Evolutionary conservation across 2,113 vertebrate species (phyloP), one percentile per base, ranked within the genome.

Genomic region (Prochilodus magdalenae): DNA sequence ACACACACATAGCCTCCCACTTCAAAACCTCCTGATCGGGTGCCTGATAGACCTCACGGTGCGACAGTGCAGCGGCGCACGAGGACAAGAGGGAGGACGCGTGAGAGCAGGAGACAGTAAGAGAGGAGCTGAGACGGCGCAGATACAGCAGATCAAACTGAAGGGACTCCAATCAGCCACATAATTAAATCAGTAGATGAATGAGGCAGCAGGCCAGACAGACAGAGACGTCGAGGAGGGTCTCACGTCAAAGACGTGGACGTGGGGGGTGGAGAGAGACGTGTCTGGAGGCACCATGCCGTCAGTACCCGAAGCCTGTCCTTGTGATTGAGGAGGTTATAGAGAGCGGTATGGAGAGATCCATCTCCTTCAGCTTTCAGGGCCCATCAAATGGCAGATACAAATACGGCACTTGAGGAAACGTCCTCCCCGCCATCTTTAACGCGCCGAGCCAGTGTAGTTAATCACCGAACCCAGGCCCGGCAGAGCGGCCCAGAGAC

Each of bases 321-420:
- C 59, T 15, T 74, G 15, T 74, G 71, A 73, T 63, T 55, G 29
- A 81, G 22, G 26, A 63, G 44, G 62, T 15, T 4, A 66, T 71
- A 7, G 3, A 0, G 7, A 47, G 55, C 20, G 22, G 12, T 22
- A 11, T 15, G 24, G 72, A 57, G 53, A n/a, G 44, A 75, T 75
- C 22, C 47, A 75, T 63, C 26, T 57, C 33, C 74, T 47, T 26
- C 47, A 67, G 40, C 51, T 55, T 57, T 75, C 62, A 16, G 70
- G 57, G 24, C 59, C 49, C 63, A 63, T 80, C 69, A 73, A 65
- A 26, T 6, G 27, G 60, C 71, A 81, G 71, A 18, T 51, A 73
- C 47, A 74, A 73, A 74, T 74, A 74, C 63, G 30, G 51, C 30
- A 59, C 27, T 63, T 44, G 44, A 15, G 29, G 40, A 67, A 29